Base-by-base conservation (phyloP, 2,797 vertebrate species). In the Cheirogaleus major region DNA sequence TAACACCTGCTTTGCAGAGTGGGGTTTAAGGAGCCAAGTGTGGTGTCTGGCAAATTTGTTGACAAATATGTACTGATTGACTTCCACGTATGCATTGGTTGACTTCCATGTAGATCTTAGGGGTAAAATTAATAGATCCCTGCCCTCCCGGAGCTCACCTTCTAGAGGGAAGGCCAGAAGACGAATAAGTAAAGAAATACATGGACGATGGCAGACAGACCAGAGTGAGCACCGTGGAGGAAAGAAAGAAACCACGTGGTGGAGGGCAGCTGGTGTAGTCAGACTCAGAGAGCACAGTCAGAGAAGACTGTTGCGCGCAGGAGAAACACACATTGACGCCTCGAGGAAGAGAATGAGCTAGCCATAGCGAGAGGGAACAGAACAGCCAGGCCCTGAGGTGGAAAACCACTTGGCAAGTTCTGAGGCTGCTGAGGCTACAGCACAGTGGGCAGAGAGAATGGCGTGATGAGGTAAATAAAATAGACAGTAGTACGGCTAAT, bases 1-100 rank as follows among this genome's bases (percentile, higher is more conserved):
- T 30, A 81, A 88, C n/a, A 78, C 14, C 35, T 79, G 17, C 72
- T 87, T 88, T 84, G 78, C 48, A 61, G 63, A 67, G 50, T 14
- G 45, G 18, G 23, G 3, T 48, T 20, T 72, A 72, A 55, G 38
- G 91, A 73, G 38, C 59, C 18, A 10, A 72, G 41, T 30, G 25
- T 4, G 2, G 48, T 41, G 17, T 30, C 15, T 30, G 72, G 70
- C 48, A 82, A 45, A 43, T 45, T 61, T 9, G 7, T 32, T 18
- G 72, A 65, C 45, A 69, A 57, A 65, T n/a, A 52, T 0, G 0
- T 59, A 59, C 23, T 41, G 41, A 61, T 0, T 78, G 15, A 48
- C 70, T 72, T 65, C 50, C 50, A 55, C 35, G 30, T 76, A n/a
- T 18, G 30, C 13, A 22, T 4, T 23, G 67, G 41, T 7, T 22